Evolutionary conservation across 92 coral and sea anemone species (phyloP).

Genomic region (Virgularia gustaviana): DNA sequence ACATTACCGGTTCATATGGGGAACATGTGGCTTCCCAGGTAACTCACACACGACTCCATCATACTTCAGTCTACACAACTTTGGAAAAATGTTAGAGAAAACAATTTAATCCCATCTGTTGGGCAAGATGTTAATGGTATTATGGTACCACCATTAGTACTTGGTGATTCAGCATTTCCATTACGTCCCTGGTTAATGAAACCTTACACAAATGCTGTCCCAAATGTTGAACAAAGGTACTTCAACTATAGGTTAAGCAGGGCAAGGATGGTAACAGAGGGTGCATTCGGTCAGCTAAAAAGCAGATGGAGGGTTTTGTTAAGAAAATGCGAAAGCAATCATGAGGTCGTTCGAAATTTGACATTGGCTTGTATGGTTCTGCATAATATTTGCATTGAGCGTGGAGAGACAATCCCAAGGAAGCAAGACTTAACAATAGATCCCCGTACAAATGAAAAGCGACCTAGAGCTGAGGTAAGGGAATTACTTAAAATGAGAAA

Average conservation of each 20-base stretch:
- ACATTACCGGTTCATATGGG: background rate
- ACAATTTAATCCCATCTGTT: slow-evolving; percentile 15
- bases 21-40: slow-evolving; percentile 2
- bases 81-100: slow-evolving; percentile 20
- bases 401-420: slow-evolving; percentile 31
- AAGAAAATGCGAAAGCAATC: slow-evolving; percentile 30
- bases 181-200: slow-evolving; percentile 20
- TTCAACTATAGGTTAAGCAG: slow-evolving; percentile 27
- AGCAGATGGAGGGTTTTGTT: slow-evolving; percentile 32
- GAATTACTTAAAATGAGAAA: slow-evolving; percentile 41
- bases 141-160: slow-evolving; percentile 11
- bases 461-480: slow-evolving; percentile 31
- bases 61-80: slow-evolving; percentile 29
- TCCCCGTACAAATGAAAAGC: slow-evolving; percentile 8
- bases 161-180: slow-evolving; percentile 35
- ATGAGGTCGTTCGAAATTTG: slow-evolving; percentile 13
- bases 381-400: slow-evolving; percentile 33
- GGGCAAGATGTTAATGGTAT: slow-evolving; percentile 15
- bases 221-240: slow-evolving; percentile 8
- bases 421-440: slow-evolving; percentile 33
- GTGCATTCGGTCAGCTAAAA: slow-evolving; percentile 24
- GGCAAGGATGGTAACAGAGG: slow-evolving; percentile 29
- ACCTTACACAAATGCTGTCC: slow-evolving; percentile 21
- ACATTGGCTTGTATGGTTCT: slow-evolving; percentile 35
- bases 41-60: slow-evolving; percentile 30